These are phyloP conservation scores for Lemur catta DNA, from an alignment of 2,797 vertebrate genomes.

Conservation along the genomic window DNA sequence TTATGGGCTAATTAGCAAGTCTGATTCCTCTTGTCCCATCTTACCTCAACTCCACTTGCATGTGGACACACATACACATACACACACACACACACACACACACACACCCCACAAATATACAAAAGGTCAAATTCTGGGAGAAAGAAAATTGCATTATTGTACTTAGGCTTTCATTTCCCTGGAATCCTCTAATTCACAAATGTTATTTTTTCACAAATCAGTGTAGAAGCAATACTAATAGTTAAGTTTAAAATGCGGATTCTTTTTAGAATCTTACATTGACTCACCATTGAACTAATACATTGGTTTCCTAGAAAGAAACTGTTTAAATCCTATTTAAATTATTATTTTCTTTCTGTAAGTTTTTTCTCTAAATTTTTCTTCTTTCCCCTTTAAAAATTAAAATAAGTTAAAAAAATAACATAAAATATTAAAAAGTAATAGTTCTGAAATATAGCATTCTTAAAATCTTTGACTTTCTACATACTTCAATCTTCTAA, in stretches of 20 bases:
- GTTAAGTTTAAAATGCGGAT: not conserved
- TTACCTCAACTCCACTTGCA: not conserved
- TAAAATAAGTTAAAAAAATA: not conserved
- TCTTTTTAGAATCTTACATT: not conserved
- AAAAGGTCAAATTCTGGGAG: not conserved
- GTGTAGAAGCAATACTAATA: not conserved
- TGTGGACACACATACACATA: accelerated
- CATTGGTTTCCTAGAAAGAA: not conserved
- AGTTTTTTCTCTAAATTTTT: not conserved
- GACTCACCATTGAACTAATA: not conserved
- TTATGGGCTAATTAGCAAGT: not conserved
- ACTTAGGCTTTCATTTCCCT: not conserved
- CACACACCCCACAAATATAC: not conserved
- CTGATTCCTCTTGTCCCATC: not conserved
- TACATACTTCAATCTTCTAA: not conserved
- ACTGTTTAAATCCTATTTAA: not conserved
- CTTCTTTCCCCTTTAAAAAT: not conserved
- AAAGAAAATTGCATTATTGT: not conserved
- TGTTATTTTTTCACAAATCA: not conserved
- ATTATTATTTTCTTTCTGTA: not conserved
- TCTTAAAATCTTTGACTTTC: not conserved
- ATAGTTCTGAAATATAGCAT: not conserved
- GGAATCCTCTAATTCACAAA: not conserved
- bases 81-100: not conserved
- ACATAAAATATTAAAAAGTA: not conserved